Conservation (phyloP, 2,797 vertebrate species). For the Neopelma chrysocephalum region DNA sequence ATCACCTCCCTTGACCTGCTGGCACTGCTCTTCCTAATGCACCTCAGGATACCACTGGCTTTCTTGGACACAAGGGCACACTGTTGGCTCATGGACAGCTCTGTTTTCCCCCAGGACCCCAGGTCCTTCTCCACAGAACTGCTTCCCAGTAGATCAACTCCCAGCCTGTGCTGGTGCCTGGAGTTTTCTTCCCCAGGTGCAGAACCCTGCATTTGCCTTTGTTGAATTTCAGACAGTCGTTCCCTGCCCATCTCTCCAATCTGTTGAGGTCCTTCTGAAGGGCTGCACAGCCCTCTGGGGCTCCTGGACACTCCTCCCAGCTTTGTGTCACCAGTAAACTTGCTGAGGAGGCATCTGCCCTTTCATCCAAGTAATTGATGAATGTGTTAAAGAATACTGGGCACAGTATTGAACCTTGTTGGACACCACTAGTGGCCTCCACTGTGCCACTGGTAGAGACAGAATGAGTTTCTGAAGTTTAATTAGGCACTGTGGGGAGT, state of each 20-base stretch:
- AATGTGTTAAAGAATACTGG: accelerated
- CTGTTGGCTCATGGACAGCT: neutral
- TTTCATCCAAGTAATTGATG: neutral
- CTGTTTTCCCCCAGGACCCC: neutral
- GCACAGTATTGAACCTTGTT: neutral
- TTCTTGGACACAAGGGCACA: neutral
- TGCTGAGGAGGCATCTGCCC: neutral
- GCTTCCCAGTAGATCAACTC: neutral
- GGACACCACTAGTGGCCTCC: neutral
- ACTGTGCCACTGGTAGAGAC: neutral
- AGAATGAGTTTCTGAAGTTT: neutral
- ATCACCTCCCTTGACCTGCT: neutral
- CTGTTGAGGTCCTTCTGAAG: neutral
- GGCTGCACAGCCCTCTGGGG: neutral
- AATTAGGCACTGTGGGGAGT: neutral
- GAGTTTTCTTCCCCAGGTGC: neutral
- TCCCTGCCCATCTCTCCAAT: neutral
- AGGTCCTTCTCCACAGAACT: neutral
- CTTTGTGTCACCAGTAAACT: neutral
- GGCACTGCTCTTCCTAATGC: neutral
- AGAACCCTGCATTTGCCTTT: neutral
- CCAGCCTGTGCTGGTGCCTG: neutral
- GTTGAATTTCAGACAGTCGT: neutral
- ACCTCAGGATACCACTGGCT: neutral
- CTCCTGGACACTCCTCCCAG: accelerated